Evolutionary conservation across 2,888 invertebrate species (phyloP), one percentile per base, ranked within the genome.

Genomic region (Drosophila tripunctata): DNA sequence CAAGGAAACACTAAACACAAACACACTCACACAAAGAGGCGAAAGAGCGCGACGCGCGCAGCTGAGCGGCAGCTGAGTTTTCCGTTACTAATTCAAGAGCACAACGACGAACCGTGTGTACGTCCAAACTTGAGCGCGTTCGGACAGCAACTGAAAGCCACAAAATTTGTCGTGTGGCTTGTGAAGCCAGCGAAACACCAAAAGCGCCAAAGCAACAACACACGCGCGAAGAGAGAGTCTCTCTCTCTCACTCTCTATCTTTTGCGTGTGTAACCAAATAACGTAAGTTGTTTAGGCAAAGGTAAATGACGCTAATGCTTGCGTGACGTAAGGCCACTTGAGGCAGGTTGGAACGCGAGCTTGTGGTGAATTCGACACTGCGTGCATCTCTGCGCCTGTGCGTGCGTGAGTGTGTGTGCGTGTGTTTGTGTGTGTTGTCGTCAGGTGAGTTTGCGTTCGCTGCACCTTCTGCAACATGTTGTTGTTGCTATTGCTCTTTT

Each of bases 41-140:
- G 62, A 61, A n/a, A n/a, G 55, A 70, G 64, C 57, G 78, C 81
- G 83, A 78, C 81, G 81, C 81, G 81, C 81, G 83, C 81, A 82
- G 83, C 81, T 81, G 81, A 80, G 63, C 79, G 77, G 48, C 58
- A 69, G 71, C 69, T 73, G 55, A 36, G 45, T 64, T 68, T 44
- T 67, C 38, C 60, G 65, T 60, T 55, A 67, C 56, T n/a, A 47
- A 36, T 56, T 38, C 12, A 50, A 54, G n/a, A n/a, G n/a, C n/a
- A n/a, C 57, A 51, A 27, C 33, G 30, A 30, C 36, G 62, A 66
- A 21, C 31, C 69, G 48, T n/a, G n/a, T n/a, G n/a, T 27, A 57
- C 74, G 76, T 76, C 76, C 60, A 67, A 75, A 75, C 81, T 61
- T 65, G 62, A 67, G 76, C 76, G 81, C 78, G 75, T 58, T 80